These are phyloP conservation scores for Tryphoninae sp. DNA, from an alignment of 2,888 invertebrate genomes.

Conservation along the genomic window DNA sequence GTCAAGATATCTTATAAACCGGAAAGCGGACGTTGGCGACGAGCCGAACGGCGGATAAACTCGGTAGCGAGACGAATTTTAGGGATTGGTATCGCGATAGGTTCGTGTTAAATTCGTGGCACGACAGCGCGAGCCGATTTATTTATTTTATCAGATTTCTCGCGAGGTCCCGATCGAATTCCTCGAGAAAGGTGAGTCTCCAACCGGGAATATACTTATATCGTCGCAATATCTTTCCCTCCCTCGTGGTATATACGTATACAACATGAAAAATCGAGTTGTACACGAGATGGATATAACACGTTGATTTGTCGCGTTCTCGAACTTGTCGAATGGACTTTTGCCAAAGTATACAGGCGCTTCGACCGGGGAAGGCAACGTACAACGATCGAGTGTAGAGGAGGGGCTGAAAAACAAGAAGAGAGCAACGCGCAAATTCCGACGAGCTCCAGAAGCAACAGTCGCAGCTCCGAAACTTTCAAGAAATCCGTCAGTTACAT, in stretches of 20 bases:
- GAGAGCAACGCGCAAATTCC: slow-evolving; percentile 25
- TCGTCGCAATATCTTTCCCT: neutral
- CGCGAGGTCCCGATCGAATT: slow-evolving; percentile 8
- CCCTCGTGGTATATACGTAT: neutral
- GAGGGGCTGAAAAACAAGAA: neutral
- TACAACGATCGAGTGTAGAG: neutral
- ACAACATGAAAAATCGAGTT: slow-evolving; percentile 33
- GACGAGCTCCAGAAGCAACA: slow-evolving; percentile 33
- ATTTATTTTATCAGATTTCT: slow-evolving; percentile 48
- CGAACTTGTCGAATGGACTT: slow-evolving; percentile 41
- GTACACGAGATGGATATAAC: slow-evolving; percentile 27
- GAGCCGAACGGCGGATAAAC: slow-evolving; percentile 28
- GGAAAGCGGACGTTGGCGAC: too few species aligned
- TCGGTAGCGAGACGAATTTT: slow-evolving; percentile 37
- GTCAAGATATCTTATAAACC: too few species aligned
- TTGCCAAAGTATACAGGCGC: slow-evolving; percentile 51
- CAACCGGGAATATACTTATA: neutral
- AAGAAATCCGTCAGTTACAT: slow-evolving; percentile 36
- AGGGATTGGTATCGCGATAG: slow-evolving; percentile 23
- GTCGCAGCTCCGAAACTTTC: slow-evolving; percentile 25
- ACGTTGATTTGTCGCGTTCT: slow-evolving; percentile 46
- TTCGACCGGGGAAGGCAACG: neutral
- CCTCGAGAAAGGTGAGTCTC: neutral
- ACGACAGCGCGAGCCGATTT: slow-evolving; percentile 35
- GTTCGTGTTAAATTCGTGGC: slow-evolving; percentile 34